Evolutionary conservation across 2,113 vertebrate species (phyloP), one percentile per base, ranked within the genome.

Genomic region (Benitochromis conjunctus): DNA sequence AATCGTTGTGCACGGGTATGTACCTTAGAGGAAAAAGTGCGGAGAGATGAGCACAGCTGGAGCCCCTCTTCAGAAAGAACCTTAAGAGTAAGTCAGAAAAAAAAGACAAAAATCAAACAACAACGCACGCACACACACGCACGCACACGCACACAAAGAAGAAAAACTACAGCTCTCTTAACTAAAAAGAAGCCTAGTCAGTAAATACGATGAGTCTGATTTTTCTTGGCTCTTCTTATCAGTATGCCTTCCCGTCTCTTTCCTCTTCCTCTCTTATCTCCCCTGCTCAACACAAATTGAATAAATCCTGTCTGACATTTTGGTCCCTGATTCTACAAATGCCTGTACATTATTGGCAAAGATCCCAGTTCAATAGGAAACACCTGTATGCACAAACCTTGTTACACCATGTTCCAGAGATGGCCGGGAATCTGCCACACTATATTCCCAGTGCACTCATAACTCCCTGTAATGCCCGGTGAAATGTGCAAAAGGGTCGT

Each of bases 41-140:
- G 97, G 34, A 98, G 95, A 89, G 96, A 96, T 48, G 97, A 97
- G 87, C 97, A 97, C 90, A 99, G 94, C 89, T 98, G 98, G 90
- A 98, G 96, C 38, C 98, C 97, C 82, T 99, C 98, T 86, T 97
- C 94, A 84, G 98, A 97, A 89, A 99, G 97, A 93, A 98, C 97
- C 99, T 99, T 88, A 60, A 80, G 21, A 81, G 66, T 41, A 66
- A 87, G 51, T 60, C 4, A 86, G 29, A 64, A 83, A 55, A 56
- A 56, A 48, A 13, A 77, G 13, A 36, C 3, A 56, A 64, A 80
- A 57, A n/a, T 60, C 9, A 58, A 38, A 87, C 77, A 64, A 9
- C 21, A 14, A 31, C 26, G 3, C 5, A 14, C 6, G 19, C 1
- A 1, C 46, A 14, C 13, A 53, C 9, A 66, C 53, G 3, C 26